A percentile compares a stretch with the other conserved stretches of the same genome.
phyloP scores from a whole-genome alignment of 2,888 invertebrate genomes.

The Chironomus tentans region DNA sequence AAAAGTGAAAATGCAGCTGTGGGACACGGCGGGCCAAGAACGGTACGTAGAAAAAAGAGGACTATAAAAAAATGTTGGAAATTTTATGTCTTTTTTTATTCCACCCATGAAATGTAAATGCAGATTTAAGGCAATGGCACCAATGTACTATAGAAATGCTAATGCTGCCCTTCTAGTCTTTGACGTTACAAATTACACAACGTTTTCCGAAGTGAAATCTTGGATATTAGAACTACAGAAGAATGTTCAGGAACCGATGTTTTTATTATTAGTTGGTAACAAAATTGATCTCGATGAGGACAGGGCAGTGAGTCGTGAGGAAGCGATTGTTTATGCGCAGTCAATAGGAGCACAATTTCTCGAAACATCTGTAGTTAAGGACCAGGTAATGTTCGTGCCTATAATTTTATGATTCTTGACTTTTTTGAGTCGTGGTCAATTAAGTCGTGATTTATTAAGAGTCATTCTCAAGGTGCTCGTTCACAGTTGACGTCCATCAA shows the following conservation, averaged over 20 bases:
- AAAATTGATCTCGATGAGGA: slow-evolving; percentile 64
- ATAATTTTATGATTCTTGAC: slow-evolving; percentile 36
- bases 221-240: slow-evolving; percentile 74
- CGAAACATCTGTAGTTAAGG: slow-evolving; percentile 73
- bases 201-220: slow-evolving; percentile 69
- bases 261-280: slow-evolving; percentile 74
- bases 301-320: slow-evolving; percentile 55
- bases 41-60: slow-evolving; percentile 28
- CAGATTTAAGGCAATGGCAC: slow-evolving; percentile 77
- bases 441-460: too few relatives aligned
- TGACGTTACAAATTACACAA: slow-evolving; percentile 67
- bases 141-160: slow-evolving; percentile 89
- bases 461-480: too few relatives aligned
- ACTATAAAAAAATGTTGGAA: not conserved
- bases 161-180: slow-evolving; percentile 82
- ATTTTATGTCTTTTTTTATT: not conserved
- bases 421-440: too few relatives aligned
- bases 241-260: slow-evolving; percentile 71
- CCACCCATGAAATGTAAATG: not conserved
- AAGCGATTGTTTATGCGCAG: slow-evolving; percentile 66
- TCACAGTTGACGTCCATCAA: too few relatives aligned
- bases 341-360: slow-evolving; percentile 76
- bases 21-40: slow-evolving; percentile 42
- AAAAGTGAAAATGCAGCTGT: slow-evolving; percentile 60
- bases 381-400: slow-evolving; percentile 42